Evolutionary conservation across 2,888 invertebrate genomes (phyloP), one percentile per base, ranked within the genome.

Genomic region (Heliconius erato): DNA sequence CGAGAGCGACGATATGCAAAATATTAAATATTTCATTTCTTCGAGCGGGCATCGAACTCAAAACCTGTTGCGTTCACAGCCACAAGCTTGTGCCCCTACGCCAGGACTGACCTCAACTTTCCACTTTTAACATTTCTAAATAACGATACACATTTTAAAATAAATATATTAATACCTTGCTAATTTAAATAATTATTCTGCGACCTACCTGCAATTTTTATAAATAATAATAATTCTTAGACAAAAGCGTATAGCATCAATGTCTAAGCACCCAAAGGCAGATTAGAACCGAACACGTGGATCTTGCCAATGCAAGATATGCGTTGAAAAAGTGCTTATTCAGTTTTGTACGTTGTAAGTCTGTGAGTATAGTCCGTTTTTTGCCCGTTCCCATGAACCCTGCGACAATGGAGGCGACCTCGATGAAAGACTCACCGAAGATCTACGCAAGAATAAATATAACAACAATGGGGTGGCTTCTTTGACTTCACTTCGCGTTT

Each of bases 391-490:
- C 95, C 95, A 95, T 95, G 95, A 95, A 95, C 96, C 94, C 93
- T 90, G 90, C 81, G 92, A 96, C 95, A 95, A 96, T 92, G 89
- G 94, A 87, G 85, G 86, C 95, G 95, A 95, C 95, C 96, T 94
- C 92, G 90, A 93, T 92, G 93, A 94, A 94, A 94, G 94, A 92
- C 91, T 89, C 85, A 85, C 89, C 91, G 89, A 90, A 88, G 94
- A 95, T 94, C 94, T 92, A 93, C 92, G 93, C 95, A 94, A 95
- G 95, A 95, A 96, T 95, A 96, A 95, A 95, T 95, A 96, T 95
- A 93, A 89, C 90, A 92, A 95, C 96, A 95, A 96, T 95, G 91
- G 95, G 93, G 93, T 93, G 90, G 94, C 93, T 94, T 94, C 95
- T 94, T 94, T 95, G 95, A 95, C 95, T 95, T 95, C 91, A 89